phyloP scores from a whole-genome alignment of 2,113 vertebrate species.

The Ahaetulla prasina region DNA sequence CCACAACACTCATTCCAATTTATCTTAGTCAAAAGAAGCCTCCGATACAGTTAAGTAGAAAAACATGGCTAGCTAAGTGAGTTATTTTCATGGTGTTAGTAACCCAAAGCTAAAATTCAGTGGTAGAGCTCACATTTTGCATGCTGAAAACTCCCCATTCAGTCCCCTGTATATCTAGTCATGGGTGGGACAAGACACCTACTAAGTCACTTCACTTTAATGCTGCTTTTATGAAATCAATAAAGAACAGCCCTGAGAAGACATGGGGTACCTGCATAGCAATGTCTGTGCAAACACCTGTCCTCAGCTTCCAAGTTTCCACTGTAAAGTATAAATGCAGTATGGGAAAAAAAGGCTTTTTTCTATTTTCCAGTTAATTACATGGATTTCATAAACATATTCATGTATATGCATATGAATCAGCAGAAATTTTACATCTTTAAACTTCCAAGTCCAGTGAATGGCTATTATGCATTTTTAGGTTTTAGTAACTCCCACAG shows the following conservation, averaged over 20 bases:
- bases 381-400: not conserved
- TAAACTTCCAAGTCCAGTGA: not conserved
- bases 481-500: not conserved
- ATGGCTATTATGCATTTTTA: not conserved
- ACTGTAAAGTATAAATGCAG: not conserved
- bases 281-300: not conserved
- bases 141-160: not conserved
- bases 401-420: not conserved
- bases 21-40: conserved; percentile 5
- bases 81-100: not conserved
- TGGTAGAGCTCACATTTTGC: not conserved
- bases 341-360: not conserved
- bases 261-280: not conserved
- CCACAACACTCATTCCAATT: not conserved
- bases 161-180: not conserved
- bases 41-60: conserved; percentile 35
- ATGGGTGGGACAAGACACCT: not conserved
- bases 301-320: not conserved
- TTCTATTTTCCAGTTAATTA: not conserved
- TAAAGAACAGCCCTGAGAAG: not conserved
- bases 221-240: not conserved
- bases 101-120: not conserved
- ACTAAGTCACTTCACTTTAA: not conserved
- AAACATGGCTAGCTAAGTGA: not conserved
- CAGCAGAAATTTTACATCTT: not conserved